Evolutionary conservation across 1,140 invertebrate genomes (phyloP).

Genomic region (Drosophila subobscura): DNA sequence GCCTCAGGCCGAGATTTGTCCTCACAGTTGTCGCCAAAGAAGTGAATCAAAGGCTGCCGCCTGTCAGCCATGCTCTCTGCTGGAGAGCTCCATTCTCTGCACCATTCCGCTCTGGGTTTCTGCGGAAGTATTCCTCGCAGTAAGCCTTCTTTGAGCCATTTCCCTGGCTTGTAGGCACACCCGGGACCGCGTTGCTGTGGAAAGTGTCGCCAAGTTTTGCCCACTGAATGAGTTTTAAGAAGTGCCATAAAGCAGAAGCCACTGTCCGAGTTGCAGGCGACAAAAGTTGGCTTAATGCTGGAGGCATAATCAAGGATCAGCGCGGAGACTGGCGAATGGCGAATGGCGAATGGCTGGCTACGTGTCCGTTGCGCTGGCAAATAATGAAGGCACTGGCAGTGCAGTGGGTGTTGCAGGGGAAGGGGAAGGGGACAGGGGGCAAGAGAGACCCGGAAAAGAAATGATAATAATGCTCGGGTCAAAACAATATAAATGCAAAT

Average conservation of each 20-base stretch:
- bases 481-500: conserved; percentile 83
- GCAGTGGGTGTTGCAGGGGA: not conserved
- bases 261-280: conserved; percentile 4
- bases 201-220: conserved; percentile 17
- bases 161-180: not conserved
- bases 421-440: not conserved
- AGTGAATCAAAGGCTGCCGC: too few species aligned
- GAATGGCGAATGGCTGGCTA: not conserved
- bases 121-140: too few species aligned
- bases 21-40: too few species aligned
- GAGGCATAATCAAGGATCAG: conserved; percentile 53
- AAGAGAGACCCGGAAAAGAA: conserved; percentile 33
- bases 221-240: conserved; percentile 21
- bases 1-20: too few species aligned
- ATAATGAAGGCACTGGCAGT: conserved; percentile 9
- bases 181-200: not conserved
- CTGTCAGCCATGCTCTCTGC: too few species aligned
- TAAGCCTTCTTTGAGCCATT: not conserved
- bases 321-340: conserved; percentile 1
- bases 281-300: conserved; percentile 50
- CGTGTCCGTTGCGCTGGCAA: conserved; percentile 30
- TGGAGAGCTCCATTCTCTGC: too few species aligned
- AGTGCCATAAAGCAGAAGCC: conserved; percentile 40
- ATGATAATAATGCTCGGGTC: conserved; percentile 74
- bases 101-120: too few species aligned